These are phyloP conservation scores for Drosophila paramelanica DNA, from an alignment of 2,888 invertebrate genomes.

Conservation along the genomic window DNA sequence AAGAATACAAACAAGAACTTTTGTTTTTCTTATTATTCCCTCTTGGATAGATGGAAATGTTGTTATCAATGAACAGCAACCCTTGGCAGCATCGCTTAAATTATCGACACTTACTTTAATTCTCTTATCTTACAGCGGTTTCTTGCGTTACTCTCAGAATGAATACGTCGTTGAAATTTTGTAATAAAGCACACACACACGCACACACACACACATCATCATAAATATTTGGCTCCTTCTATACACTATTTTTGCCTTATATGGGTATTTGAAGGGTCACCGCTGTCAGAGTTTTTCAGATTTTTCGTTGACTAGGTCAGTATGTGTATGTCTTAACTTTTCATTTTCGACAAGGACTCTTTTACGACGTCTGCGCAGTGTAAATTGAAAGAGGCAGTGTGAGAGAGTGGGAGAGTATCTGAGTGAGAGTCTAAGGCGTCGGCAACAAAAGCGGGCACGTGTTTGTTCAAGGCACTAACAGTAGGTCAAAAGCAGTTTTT, in stretches of 20 bases:
- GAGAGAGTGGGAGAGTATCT: conserved; percentile 2
- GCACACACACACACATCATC: too few relatives aligned
- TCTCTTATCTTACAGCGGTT: background rate
- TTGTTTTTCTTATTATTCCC: conserved; percentile 9
- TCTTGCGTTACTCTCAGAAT: background rate
- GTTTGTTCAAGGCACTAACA: too few relatives aligned
- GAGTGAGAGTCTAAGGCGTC: background rate
- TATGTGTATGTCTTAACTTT: conserved; percentile 55
- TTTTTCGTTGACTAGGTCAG: conserved; percentile 75
- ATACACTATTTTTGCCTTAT: conserved; percentile 42
- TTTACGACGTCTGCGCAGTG: conserved; percentile 55
- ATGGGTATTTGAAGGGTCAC: conserved; percentile 58
- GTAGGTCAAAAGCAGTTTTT: too few relatives aligned
- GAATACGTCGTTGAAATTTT: background rate
- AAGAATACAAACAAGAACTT: conserved; percentile 2
- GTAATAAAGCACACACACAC: background rate
- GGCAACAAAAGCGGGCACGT: conserved; percentile 21
- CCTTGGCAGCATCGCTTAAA: background rate
- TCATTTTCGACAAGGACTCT: conserved; percentile 17
- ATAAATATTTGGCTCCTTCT: background rate
- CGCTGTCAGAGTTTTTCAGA: conserved; percentile 29
- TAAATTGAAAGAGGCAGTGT: background rate
- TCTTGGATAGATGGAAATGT: conserved; percentile 1
- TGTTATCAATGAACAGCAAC: conserved; percentile 15
- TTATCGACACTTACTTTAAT: conserved; percentile 5